Base-by-base conservation (phyloP, 2,888 invertebrate genomes). In the Entomobrya multifasciata region DNA sequence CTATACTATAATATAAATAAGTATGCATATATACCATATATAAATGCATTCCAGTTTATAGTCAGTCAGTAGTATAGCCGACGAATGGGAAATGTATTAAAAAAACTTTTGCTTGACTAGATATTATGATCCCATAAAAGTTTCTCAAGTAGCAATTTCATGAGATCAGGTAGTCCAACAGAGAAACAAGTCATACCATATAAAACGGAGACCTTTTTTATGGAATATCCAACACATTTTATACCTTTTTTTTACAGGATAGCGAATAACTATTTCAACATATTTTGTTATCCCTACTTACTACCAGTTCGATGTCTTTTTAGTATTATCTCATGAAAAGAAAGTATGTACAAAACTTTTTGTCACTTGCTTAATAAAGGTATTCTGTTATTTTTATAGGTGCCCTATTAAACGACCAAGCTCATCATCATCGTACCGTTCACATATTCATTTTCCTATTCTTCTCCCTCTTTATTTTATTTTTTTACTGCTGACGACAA, bases 51-150 rank as follows among this genome's bases (percentile, higher is more conserved):
- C n/a, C n/a, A n/a, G n/a, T n/a, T n/a, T n/a, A n/a, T n/a, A n/a
- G n/a, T n/a, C n/a, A n/a, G n/a, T n/a, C n/a, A n/a, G n/a, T n/a
- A n/a, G n/a, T n/a, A n/a, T n/a, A n/a, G n/a, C n/a, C n/a, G n/a
- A n/a, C n/a, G n/a, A n/a, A n/a, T n/a, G 30, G n/a, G 25, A 27
- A 74, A 5, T 52, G 30, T 20, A 52, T 74, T 27, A 52, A 57
- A 81, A 52, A 55, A 80, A 67, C 55, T 72, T 60, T 57, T 72
- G 70, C 81, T 60, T 72, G 55, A 55, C 22, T 25, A 52, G 41
- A 74, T 74, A 74, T 62, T 82, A 82, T 49, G 82, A 82, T 76
- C 62, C 44, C 60, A 62, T 74, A 82, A 82, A 82, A 76, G 47
- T 76, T 72, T 70, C 52, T 76, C 74, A 62, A 82, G 82, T 72